phyloP scores from a whole-genome alignment of 2,113 vertebrate genomes.

The Podocnemis expansa region DNA sequence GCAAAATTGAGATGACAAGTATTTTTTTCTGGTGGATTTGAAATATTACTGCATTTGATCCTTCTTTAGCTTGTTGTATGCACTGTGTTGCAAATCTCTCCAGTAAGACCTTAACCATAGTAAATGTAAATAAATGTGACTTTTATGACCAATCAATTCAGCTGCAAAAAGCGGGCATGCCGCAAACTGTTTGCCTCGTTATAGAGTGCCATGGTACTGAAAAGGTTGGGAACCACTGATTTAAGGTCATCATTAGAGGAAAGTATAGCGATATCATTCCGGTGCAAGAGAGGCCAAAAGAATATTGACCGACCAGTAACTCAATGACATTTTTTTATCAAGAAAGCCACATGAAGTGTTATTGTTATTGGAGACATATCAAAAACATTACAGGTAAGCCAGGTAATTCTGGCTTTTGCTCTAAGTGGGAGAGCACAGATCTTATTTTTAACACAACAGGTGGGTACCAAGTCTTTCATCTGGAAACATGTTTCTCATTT shows the following conservation, averaged over 20 bases:
- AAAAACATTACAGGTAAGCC: slow-evolving; percentile 47
- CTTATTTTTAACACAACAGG: slow-evolving; percentile 30
- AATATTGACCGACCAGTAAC: slow-evolving; percentile 26
- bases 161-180: too few species aligned
- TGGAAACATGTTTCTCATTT: slow-evolving; percentile 28
- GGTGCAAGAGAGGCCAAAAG: slow-evolving; percentile 5
- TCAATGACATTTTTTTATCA: slow-evolving; percentile 55
- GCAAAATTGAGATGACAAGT: too few species aligned
- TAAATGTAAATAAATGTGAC: too few species aligned
- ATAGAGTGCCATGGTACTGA: too few species aligned
- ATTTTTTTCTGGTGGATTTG: too few species aligned
- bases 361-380: slow-evolving; percentile 54
- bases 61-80: too few species aligned
- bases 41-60: too few species aligned
- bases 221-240: too few species aligned
- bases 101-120: too few species aligned
- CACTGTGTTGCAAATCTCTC: too few species aligned
- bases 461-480: slow-evolving; percentile 37
- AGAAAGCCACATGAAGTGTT: slow-evolving; percentile 7
- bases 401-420: slow-evolving; percentile 43
- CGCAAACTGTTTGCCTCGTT: too few species aligned
- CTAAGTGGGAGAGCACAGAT: neutral
- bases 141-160: too few species aligned
- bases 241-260: slow-evolving; percentile 11
- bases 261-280: slow-evolving; percentile 25